A percentile compares a stretch with the other conserved stretches of the same genome.
Evolutionary conservation across 2,113 vertebrate genomes (phyloP).

Genomic region (Speoplatyrhinus poulsoni): DNA sequence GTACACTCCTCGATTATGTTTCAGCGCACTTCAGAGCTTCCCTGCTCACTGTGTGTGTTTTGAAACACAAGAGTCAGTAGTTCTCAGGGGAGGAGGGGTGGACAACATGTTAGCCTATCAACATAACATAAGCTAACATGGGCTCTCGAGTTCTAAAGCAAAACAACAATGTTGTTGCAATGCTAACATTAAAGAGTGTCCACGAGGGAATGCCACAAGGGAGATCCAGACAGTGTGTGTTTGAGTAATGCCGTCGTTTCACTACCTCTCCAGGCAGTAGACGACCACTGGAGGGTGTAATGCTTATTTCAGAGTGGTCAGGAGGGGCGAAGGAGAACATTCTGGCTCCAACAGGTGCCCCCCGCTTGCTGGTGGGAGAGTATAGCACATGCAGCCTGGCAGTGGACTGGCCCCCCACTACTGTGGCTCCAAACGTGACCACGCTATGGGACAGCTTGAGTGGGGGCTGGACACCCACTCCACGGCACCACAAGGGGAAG

Average conservation of each 20-base stretch:
- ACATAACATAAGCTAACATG: no score
- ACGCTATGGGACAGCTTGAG: constrained; percentile 87
- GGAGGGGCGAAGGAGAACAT: constrained; percentile 84
- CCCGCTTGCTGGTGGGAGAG: constrained; percentile 47
- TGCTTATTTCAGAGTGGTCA: constrained; percentile 73
- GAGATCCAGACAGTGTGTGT: no score
- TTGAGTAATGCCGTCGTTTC: not conserved
- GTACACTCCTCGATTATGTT: no score
- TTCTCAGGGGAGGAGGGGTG: no score
- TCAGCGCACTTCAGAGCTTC: no score
- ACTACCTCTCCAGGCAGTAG: constrained; percentile 72
- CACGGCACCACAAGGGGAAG: constrained; percentile 85
- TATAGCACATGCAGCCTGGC: constrained; percentile 78
- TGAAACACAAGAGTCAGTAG: no score
- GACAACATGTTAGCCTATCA: no score
- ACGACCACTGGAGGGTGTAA: constrained; percentile 80
- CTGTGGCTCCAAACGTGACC: constrained; percentile 85
- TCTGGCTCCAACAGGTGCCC: constrained; percentile 65
- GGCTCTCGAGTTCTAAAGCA: no score
- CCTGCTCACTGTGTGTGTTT: no score
- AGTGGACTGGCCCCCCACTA: constrained; percentile 75
- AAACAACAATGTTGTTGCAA: no score
- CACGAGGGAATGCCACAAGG: no score
- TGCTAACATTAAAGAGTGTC: no score
- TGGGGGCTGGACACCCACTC: constrained; percentile 81